phyloP scores from a whole-genome alignment of 2,888 invertebrate species.

The Acholoe squamosa region DNA sequence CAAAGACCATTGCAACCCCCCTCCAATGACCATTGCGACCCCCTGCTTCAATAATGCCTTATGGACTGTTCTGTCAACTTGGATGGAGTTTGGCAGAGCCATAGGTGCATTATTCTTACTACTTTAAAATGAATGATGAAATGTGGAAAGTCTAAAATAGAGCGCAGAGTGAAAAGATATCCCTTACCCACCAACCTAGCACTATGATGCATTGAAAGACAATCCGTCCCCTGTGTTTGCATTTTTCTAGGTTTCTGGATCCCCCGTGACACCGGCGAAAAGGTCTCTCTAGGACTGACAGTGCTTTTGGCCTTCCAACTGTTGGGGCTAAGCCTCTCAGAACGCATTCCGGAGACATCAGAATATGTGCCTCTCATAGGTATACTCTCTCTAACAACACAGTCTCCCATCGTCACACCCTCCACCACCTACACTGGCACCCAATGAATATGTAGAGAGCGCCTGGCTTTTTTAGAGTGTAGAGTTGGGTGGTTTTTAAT shows the following conservation, averaged over 20 bases:
- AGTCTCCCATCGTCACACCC: background rate
- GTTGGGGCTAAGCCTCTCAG: constrained; percentile 86
- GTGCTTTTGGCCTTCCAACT: constrained; percentile 86
- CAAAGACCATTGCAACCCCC: too few relatives aligned
- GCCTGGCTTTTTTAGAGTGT: background rate
- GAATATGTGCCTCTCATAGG: constrained; percentile 86
- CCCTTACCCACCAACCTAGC: background rate
- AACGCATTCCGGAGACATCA: constrained; percentile 86
- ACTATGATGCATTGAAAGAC: constrained; percentile 15
- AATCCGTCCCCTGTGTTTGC: constrained; percentile 48
- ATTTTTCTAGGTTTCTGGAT: constrained; percentile 83
- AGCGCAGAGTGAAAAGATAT: background rate
- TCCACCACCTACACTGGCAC: background rate
- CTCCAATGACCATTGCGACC: too few relatives aligned
- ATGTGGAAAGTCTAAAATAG: background rate
- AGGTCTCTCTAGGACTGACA: constrained; percentile 85
- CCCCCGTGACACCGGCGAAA: constrained; percentile 86
- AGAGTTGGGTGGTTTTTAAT: background rate
- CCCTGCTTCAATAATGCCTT: too few relatives aligned
- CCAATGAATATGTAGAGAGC: background rate
- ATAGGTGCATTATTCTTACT: background rate
- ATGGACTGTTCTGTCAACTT: too few relatives aligned
- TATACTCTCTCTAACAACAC: constrained; percentile 71
- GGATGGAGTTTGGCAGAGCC: too few relatives aligned
- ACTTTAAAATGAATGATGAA: background rate